phyloP scores from a whole-genome alignment of 1,140 invertebrate species.

The Helicoverpa zea region DNA sequence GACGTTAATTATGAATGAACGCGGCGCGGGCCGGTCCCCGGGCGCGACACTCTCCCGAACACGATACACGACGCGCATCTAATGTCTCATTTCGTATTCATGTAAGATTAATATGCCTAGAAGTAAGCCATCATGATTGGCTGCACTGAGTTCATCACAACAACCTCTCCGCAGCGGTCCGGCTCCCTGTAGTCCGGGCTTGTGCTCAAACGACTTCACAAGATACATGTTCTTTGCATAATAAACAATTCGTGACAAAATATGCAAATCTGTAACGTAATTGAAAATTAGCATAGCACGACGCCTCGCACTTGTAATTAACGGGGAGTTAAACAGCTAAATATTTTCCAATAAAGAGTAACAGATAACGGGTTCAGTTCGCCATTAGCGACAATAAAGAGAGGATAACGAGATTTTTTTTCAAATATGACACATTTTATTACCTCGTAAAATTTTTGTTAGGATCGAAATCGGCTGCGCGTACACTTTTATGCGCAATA shows the following conservation, averaged over 20 bases:
- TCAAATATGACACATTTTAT: slow-evolving; percentile 43
- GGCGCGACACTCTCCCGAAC: not conserved
- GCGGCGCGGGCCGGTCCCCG: slow-evolving; percentile 22
- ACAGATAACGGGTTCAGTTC: slow-evolving; percentile 22
- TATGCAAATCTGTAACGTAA: not conserved
- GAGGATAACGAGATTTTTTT: slow-evolving; percentile 30
- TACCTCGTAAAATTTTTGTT: slow-evolving; percentile 39
- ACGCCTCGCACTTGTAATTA: slow-evolving; percentile 14
- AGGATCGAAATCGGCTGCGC: slow-evolving; percentile 17
- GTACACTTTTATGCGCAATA: slow-evolving; percentile 46
- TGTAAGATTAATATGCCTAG: not conserved
- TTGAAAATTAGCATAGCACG: slow-evolving; percentile 1
- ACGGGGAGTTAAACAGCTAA: not conserved
- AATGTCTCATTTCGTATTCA: slow-evolving; percentile 13
- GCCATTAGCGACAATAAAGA: slow-evolving; percentile 38
- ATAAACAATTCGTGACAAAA: not conserved
- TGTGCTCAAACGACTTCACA: not conserved
- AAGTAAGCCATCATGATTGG: not conserved
- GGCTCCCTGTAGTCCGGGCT: not conserved
- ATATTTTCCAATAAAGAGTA: slow-evolving; percentile 41
- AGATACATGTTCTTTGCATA: not conserved
- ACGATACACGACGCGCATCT: not conserved
- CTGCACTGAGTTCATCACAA: not conserved
- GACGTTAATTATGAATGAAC: slow-evolving; percentile 60
- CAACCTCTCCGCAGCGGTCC: not conserved